Evolutionary conservation across 2,888 invertebrate genomes (phyloP), one percentile per base, ranked within the genome.

Genomic region (Chalcosyrphus nemorum): DNA sequence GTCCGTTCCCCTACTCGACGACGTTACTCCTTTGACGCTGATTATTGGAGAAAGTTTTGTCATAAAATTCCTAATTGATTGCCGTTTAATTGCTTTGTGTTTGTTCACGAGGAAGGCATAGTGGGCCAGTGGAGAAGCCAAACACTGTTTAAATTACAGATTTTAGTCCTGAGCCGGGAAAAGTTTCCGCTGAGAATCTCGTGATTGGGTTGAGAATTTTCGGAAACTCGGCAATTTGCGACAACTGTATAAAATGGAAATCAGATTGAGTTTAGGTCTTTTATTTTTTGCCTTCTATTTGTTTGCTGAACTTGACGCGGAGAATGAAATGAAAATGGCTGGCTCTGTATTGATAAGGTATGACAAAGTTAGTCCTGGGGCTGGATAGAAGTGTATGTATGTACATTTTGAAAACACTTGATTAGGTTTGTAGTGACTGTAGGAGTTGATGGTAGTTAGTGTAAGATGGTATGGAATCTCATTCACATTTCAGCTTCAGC

Each of bases 21-120:
- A n/a, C n/a, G n/a, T n/a, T 35, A 15, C 41, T 54, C 2, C 61
- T 32, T 54, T 56, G 61, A 15, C 66, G 50, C 11, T 57, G 74
- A 80, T 80, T 84, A 84, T 80, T 84, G 80, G 38, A 56, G 57
- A 80, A 84, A 80, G 80, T 84, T 84, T 84, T 68, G 74, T 59
- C 78, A 80, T 84, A 84, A 84, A 80, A 74, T 80, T 70, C 43
- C 74, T 80, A 84, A 84, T 84, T 84, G 74, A 84, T 84, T 84
- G 84, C 80, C 74, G 59, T 84, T 84, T 84, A 84, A 84, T 84
- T 84, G 84, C 80, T 63, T 80, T 84, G 61, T 80, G 80, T 75
- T 80, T 84, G 68, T 70, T 81, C 52, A 71, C 41, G 65, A 57
- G 45, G 32, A 59, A 52, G 21, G n/a, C 54, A 61, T 21, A 24